These are phyloP conservation scores for Hippocampus zosterae DNA, from an alignment of 2,113 vertebrate species.

Conservation along the genomic window DNA sequence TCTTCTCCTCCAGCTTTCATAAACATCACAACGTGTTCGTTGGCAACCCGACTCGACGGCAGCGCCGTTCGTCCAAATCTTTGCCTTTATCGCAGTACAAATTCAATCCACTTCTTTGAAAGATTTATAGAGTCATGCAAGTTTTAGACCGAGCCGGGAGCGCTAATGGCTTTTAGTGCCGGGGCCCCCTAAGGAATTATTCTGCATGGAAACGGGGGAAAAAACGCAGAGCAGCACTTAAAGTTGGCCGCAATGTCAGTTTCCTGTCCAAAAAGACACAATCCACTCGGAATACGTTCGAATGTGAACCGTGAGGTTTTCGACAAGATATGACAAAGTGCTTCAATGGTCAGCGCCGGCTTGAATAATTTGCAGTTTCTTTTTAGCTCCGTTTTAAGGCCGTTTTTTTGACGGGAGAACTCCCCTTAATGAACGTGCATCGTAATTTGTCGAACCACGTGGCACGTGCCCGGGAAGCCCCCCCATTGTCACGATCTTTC, in stretches of 20 bases:
- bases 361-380: conserved; percentile 18
- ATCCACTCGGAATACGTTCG: conserved; percentile 25
- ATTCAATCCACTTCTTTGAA: conserved; percentile 78
- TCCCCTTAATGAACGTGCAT: neutral
- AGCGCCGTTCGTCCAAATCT: conserved; percentile 67
- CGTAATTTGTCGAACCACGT: neutral
- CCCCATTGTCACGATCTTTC: no score
- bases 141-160: conserved; percentile 82
- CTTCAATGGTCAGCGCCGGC: conserved; percentile 20
- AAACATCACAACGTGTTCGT: conserved; percentile 72
- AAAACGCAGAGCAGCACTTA: conserved; percentile 70
- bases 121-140: conserved; percentile 90
- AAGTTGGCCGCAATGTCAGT: conserved; percentile 64
- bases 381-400: neutral
- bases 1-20: conserved; percentile 75
- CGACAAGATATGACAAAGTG: conserved; percentile 35
- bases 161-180: conserved; percentile 83
- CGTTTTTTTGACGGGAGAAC: neutral
- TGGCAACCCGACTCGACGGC: conserved; percentile 50
- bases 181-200: conserved; percentile 74
- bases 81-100: conserved; percentile 75
- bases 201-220: conserved; percentile 74
- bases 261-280: conserved; percentile 61
- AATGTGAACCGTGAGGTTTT: conserved; percentile 30
- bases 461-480: neutral